Percentiles rank a stretch among this genome's conserved stretches.
Evolutionary conservation across 2,113 vertebrate genomes (phyloP).

Genomic region (Dinomys branickii): DNA sequence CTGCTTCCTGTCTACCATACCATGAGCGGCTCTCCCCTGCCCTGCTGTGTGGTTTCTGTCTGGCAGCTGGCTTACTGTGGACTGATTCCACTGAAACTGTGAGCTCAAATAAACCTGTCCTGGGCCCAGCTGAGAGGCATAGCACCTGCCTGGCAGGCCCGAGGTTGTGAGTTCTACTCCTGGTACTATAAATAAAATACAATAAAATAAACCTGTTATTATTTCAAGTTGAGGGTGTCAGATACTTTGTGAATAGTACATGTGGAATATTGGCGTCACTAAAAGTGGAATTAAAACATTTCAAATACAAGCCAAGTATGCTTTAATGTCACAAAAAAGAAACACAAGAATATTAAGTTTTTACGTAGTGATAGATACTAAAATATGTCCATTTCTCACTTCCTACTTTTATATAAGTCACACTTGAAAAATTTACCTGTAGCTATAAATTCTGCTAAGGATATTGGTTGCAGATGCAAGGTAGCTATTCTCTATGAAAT

Average conservation of each 20-base stretch:
- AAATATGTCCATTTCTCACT: background rate
- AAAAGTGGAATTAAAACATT: background rate
- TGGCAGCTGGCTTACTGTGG: background rate
- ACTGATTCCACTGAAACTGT: background rate
- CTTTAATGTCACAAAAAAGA: background rate
- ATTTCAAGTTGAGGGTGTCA: background rate
- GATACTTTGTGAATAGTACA: background rate
- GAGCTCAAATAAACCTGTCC: background rate
- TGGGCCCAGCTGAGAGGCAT: too few species aligned
- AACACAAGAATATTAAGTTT: background rate
- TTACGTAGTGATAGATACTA: background rate
- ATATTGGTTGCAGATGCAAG: background rate
- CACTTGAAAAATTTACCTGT: background rate
- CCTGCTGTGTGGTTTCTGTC: background rate
- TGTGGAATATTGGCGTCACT: background rate
- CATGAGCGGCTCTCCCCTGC: background rate
- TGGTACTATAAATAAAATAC: too few species aligned
- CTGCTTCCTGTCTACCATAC: background rate
- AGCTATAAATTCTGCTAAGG: conserved; percentile 6
- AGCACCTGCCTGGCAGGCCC: too few species aligned
- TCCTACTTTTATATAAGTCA: background rate
- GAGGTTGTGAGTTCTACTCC: too few species aligned
- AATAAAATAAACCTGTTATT: background rate
- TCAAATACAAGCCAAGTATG: background rate
- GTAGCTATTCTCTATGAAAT: background rate